A percentile compares a stretch with the other conserved stretches of the same genome.
Evolutionary conservation across 2,888 invertebrate species (phyloP).

Genomic region (Drosophila yooni): DNA sequence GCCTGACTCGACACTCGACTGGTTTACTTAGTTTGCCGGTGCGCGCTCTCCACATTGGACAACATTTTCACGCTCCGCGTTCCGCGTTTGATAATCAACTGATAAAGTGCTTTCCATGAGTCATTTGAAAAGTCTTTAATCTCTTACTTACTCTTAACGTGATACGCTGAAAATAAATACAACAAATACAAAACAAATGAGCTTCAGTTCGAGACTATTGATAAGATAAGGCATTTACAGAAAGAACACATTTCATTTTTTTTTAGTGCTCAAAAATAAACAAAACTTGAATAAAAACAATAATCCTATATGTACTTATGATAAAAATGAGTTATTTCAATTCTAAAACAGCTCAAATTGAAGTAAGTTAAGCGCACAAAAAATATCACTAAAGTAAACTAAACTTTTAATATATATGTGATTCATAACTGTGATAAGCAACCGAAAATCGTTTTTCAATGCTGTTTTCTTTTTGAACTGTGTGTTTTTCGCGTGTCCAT

Average conservation of each 20-base stretch:
- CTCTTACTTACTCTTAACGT: conserved; percentile 24
- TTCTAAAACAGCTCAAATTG: background rate
- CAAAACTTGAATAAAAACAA: conserved; percentile 4
- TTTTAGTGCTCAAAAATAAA: conserved; percentile 27
- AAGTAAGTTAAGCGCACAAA: conserved; percentile 22
- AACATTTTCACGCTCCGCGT: conserved; percentile 45
- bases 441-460: conserved; percentile 32
- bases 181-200: conserved; percentile 17
- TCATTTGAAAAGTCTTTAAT: conserved; percentile 40
- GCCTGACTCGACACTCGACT: conserved; percentile 36
- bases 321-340: background rate
- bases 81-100: conserved; percentile 30
- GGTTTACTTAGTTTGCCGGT: conserved; percentile 72
- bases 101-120: conserved; percentile 36
- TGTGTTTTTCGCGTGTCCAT: conserved; percentile 40
- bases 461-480: conserved; percentile 15
- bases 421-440: conserved; percentile 45
- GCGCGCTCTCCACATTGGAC: conserved; percentile 67
- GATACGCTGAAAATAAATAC: conserved; percentile 24
- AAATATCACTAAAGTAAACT: background rate
- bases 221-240: conserved; percentile 39
- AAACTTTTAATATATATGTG: conserved; percentile 5
- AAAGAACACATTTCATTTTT: background rate
- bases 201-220: conserved; percentile 13
- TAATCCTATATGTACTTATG: background rate